Conservation (phyloP, 1,140 invertebrate genomes). For the Drosophila nigromelanica region DNA sequence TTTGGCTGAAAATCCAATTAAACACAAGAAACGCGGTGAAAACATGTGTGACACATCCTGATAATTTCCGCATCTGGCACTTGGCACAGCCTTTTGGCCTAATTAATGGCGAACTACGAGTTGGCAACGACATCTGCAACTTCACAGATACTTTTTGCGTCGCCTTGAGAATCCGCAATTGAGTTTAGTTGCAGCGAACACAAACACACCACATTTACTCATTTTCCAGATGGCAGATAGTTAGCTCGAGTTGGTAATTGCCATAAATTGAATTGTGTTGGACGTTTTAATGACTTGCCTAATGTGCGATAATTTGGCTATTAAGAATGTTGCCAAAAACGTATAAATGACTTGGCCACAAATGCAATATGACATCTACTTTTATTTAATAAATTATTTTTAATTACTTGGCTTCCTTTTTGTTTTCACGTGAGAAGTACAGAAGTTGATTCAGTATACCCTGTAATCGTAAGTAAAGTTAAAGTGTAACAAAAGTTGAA, state of each 20-base stretch:
- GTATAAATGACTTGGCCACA: background rate
- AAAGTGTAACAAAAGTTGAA: background rate
- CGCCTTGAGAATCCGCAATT: conserved; percentile 5
- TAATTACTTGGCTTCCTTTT: background rate
- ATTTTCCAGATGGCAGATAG: conserved; percentile 20
- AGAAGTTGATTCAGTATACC: background rate
- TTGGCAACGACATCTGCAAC: conserved; percentile 31
- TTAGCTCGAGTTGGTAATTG: conserved; percentile 25
- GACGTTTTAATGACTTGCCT: conserved; percentile 36
- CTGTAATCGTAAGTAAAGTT: background rate
- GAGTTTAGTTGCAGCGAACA: conserved; percentile 17
- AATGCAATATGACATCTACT: background rate
- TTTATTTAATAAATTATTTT: conserved; percentile 3
- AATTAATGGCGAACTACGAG: conserved; percentile 27
- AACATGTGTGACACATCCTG: conserved; percentile 60
- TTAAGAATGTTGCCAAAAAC: conserved; percentile 29
- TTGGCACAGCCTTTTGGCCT: conserved; percentile 11
- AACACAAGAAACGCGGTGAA: conserved; percentile 47
- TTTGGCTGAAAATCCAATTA: conserved; percentile 64
- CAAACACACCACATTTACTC: conserved; percentile 4
- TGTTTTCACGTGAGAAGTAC: too few species aligned
- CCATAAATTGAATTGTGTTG: conserved; percentile 40
- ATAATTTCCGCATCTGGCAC: conserved; percentile 32
- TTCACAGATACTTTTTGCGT: conserved; percentile 22
- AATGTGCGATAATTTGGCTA: conserved; percentile 22